phyloP scores from a whole-genome alignment of 2,888 invertebrate species.

The Trissonchulus latispiculum region DNA sequence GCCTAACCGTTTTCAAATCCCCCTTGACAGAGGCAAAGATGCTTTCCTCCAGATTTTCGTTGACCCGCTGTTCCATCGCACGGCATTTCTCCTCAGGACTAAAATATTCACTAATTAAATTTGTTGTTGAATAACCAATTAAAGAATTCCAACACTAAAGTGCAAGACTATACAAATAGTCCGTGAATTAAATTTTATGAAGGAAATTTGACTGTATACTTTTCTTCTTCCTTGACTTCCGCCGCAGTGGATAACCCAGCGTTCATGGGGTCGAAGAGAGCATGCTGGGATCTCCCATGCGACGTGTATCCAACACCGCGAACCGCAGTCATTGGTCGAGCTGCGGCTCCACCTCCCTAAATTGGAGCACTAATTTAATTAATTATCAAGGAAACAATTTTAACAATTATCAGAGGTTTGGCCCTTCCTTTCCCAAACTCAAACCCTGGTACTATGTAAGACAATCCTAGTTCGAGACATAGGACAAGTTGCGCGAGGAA shows the following conservation, averaged over 20 bases:
- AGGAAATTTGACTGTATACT: too few relatives aligned
- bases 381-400: too few relatives aligned
- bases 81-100: constrained; percentile 85
- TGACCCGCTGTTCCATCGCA: constrained; percentile 74
- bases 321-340: constrained; percentile 88
- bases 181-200: too few relatives aligned
- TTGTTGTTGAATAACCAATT: too few relatives aligned
- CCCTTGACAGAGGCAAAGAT: constrained; percentile 60
- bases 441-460: too few relatives aligned
- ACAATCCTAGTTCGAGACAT: too few relatives aligned
- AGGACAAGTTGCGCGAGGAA: too few relatives aligned
- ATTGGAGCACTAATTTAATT: too few relatives aligned
- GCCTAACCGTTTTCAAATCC: constrained; percentile 52
- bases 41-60: constrained; percentile 78
- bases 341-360: constrained; percentile 39
- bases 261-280: constrained; percentile 63
- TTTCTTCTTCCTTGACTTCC: constrained; percentile 66
- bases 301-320: constrained; percentile 91
- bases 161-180: too few relatives aligned
- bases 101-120: neutral
- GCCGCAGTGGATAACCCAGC: constrained; percentile 54
- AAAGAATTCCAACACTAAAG: too few relatives aligned
- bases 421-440: too few relatives aligned
- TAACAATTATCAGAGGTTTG: too few relatives aligned
- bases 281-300: constrained; percentile 50